Base-by-base conservation (phyloP, 1,140 invertebrate species). In the Coelopa frigida region DNA sequence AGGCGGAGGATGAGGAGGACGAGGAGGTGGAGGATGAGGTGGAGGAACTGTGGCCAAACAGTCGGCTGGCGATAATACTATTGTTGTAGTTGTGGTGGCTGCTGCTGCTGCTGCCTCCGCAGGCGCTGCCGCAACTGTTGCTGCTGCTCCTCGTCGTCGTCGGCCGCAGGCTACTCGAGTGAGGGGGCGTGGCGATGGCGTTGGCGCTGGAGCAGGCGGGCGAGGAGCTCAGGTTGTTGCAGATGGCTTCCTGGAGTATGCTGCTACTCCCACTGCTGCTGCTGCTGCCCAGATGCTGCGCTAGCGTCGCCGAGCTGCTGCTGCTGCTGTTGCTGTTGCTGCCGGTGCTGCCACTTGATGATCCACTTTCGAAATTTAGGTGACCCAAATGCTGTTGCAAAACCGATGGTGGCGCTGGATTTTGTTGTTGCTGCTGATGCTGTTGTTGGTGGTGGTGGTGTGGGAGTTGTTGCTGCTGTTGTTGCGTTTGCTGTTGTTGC, bases 331-430 rank as follows among this genome's bases (percentile, higher is more conserved):
- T 31, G 20, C 27, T 31, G 41, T 29, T 31, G 26, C 26, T 27
- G 23, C 26, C 18, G 15, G 17, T 21, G 17, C 37, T 38, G 40
- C 36, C 46, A 41, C 22, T 56, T 51, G 61, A 49, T 56, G 61
- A 54, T 65, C 61, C 59, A 65, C 61, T 64, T 65, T 65, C 61
- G 61, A 58, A 64, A 64, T 65, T 64, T 57, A 66, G 57, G 58
- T 66, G 63, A 63, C 63, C 63, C 55, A 66, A 66, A 66, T 66
- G 62, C 55, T 66, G 63, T 63, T 66, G 63, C 59, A 66, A 66
- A 54, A 66, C 62, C 48, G 63, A 66, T 53, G 63, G 53, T 50
- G 52, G 51, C 44, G 43, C 39, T 36, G 56, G 57, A 18, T 46
- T 39, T n/a, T 39, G 50, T 24, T 37, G 51, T 36, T 47, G 49